These are phyloP conservation scores for Anhinga rufa DNA, from an alignment of 2,113 vertebrate species.

Conservation along the genomic window DNA sequence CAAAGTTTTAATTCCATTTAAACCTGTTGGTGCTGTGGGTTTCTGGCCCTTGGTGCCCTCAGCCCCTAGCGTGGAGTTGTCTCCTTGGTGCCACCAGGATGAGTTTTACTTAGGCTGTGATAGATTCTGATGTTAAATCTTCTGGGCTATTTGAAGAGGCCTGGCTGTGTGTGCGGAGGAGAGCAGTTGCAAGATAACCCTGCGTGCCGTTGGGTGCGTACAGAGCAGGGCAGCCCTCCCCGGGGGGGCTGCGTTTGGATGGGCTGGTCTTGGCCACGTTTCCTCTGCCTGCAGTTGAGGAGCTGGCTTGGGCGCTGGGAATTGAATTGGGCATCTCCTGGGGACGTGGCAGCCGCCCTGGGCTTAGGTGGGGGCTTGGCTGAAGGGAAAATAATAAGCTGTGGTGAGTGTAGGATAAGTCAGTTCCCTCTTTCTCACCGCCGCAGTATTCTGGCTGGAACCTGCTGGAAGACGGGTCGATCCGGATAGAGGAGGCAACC, in stretches of 20 bases:
- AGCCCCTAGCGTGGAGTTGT: background rate
- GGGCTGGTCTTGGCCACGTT: background rate
- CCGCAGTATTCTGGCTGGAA: constrained; percentile 91
- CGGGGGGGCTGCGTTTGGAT: background rate
- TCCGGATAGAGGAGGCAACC: constrained; percentile 96
- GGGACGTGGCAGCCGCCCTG: background rate
- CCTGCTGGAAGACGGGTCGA: constrained; percentile 91
- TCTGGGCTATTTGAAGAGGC: background rate
- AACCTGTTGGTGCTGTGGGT: background rate
- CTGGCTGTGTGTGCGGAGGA: background rate
- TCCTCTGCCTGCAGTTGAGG: background rate
- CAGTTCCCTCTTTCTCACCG: background rate
- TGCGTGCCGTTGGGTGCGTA: rapidly evolving
- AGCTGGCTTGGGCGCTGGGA: background rate
- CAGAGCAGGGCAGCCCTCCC: background rate
- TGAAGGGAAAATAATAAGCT: background rate
- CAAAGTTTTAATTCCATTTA: background rate
- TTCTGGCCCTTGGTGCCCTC: background rate
- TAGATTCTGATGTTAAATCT: background rate
- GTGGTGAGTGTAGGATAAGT: background rate
- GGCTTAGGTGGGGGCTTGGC: background rate
- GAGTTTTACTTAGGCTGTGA: background rate
- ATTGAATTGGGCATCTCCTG: rapidly evolving
- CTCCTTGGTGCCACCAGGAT: background rate
- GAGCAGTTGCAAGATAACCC: background rate